phyloP scores from a whole-genome alignment of 2,797 vertebrate genomes.

The Mormyrops boulengeri region DNA sequence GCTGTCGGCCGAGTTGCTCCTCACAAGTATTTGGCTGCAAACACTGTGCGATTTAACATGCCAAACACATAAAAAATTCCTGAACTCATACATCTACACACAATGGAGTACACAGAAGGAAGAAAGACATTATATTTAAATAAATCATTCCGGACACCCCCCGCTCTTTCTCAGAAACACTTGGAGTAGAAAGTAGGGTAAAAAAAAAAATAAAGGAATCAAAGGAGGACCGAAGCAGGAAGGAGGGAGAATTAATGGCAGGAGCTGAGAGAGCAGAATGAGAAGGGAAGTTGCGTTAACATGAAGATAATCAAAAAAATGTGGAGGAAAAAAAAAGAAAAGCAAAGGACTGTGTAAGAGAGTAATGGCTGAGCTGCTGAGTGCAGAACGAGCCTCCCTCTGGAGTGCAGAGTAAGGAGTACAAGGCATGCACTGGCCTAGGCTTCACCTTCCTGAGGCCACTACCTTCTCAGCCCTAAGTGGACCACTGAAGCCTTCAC shows the following conservation, averaged over 20 bases:
- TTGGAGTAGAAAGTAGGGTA: not conserved
- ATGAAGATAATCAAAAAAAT: not conserved
- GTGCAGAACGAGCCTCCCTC: not conserved
- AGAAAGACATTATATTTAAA: not conserved
- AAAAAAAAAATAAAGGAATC: not conserved
- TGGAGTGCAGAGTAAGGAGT: not conserved
- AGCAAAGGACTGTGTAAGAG: not conserved
- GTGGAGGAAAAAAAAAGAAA: not conserved
- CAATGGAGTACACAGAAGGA: constrained; percentile 1
- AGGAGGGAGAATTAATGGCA: not conserved
- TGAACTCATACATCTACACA: constrained; percentile 11
- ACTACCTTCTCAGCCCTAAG: not conserved
- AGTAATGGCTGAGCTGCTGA: not conserved
- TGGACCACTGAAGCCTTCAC: not conserved
- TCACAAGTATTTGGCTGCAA: not conserved
- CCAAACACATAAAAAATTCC: constrained; percentile 7
- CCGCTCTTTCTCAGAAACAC: not conserved
- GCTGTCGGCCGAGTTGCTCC: not conserved
- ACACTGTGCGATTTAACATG: not conserved
- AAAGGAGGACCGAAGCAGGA: not conserved
- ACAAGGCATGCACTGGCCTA: not conserved
- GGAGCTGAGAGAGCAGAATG: not conserved
- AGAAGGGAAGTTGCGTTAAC: not conserved
- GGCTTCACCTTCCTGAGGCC: not conserved
- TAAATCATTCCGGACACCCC: not conserved